phyloP scores from a whole-genome alignment of 2,797 vertebrate species.

The Sebastes vulpes region DNA sequence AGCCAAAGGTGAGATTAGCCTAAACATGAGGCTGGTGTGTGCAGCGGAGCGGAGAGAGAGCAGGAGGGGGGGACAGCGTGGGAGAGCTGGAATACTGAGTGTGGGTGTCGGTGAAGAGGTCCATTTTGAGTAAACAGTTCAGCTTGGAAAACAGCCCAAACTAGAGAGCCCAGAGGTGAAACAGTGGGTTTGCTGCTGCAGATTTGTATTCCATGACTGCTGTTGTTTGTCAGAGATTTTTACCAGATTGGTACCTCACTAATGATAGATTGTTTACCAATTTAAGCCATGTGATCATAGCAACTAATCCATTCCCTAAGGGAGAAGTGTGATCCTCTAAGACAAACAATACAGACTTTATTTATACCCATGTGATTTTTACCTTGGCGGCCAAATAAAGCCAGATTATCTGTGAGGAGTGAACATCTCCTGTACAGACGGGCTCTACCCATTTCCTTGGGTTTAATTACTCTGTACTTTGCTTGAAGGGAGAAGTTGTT shows the following conservation, averaged over 20 bases:
- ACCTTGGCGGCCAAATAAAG: not conserved
- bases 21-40: constrained; percentile 12
- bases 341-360: constrained; percentile 5
- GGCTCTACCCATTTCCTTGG: not conserved
- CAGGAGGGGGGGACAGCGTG: not conserved
- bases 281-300: constrained; percentile 8
- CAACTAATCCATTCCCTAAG: not conserved
- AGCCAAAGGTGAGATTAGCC: constrained; percentile 20
- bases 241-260: not conserved
- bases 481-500: constrained; percentile 52
- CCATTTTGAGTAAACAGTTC: constrained; percentile 34
- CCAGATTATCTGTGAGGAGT: not conserved
- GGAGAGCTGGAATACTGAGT: constrained; percentile 19
- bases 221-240: constrained; percentile 13
- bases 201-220: constrained; percentile 4
- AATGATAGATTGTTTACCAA: constrained; percentile 28
- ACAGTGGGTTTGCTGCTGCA: not conserved
- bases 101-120: constrained; percentile 31
- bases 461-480: constrained; percentile 47
- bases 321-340: not conserved
- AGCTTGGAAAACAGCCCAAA: constrained; percentile 45
- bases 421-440: not conserved
- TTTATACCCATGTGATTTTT: constrained; percentile 12
- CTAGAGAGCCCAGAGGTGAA: constrained; percentile 22
- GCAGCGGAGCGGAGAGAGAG: not conserved